Percentiles rank a stretch among this genome's conserved stretches.
Evolutionary conservation across 2,113 vertebrate species (phyloP).

Genomic region (Mesoclemmys tuberculata): DNA sequence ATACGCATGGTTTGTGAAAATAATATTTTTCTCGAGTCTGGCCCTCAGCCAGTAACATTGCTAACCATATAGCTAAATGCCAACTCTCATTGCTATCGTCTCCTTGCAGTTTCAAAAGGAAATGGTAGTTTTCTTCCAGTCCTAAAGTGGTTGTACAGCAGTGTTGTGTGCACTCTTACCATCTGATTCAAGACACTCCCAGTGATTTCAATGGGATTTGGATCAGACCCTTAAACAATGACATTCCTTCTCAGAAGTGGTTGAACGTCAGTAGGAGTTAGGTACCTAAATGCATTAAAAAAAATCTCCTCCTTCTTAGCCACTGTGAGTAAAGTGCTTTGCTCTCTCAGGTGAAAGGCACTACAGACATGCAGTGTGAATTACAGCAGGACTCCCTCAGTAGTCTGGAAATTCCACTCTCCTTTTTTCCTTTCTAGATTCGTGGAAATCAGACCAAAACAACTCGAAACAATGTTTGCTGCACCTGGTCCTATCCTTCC

Average conservation of each 20-base stretch:
- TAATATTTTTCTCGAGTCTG: neutral
- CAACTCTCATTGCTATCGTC: neutral
- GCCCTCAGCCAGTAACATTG: neutral
- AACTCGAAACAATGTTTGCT: neutral
- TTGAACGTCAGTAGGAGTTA: neutral
- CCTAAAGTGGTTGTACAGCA: neutral
- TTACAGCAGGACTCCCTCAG: neutral
- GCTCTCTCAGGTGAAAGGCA: neutral
- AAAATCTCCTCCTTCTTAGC: neutral
- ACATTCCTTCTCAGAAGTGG: neutral
- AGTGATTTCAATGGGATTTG: neutral
- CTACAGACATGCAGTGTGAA: neutral
- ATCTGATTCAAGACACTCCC: neutral
- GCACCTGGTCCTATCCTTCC: neutral
- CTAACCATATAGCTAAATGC: neutral
- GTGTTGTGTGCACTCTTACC: neutral
- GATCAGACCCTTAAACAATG: neutral
- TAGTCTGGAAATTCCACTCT: neutral
- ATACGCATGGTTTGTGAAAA: neutral
- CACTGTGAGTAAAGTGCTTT: neutral
- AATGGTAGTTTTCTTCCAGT: neutral
- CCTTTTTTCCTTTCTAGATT: neutral
- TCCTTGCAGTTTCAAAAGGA: neutral
- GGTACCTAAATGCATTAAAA: neutral
- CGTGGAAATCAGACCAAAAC: neutral